Base-by-base conservation (phyloP, 92 coral and sea anemone genomes). In the Palythoa caribaeorum region DNA sequence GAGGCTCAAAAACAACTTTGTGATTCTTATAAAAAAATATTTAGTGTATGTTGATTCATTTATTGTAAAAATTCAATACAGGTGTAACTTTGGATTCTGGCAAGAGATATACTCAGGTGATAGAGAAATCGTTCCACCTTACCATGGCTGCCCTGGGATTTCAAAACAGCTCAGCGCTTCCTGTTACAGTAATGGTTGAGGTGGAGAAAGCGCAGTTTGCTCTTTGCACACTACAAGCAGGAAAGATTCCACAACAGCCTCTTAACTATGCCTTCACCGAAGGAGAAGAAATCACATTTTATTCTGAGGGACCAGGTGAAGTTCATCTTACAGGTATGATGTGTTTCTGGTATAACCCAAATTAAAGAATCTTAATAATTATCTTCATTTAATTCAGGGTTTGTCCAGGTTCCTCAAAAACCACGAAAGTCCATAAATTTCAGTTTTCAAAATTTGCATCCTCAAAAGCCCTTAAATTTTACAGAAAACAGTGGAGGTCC, bases 61-160 rank as follows among this genome's bases (percentile, higher is more conserved):
- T 57, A n/a, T n/a, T 68, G 7, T 70, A 35, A 13, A 20, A 1
- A 12, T 70, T 37, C 36, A 55, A 55, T 83, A 9, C 69, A 97
- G 99, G 99, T 47, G 94, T 97, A 38, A 95, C 99, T n/a, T 86
- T 97, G 63, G 98, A 97, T 90, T 91, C 90, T 89, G 99, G 99
- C 14, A 97, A 95, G 66, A 96, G 98, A 15, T 97, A 97, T 89
- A 97, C 98, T 17, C 99, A 97, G 75, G 96, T 95, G 73, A 97
- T 97, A 35, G 99, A 97, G 90, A 93, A 97, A 80, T 97, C 99
- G 9, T 97, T 97, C 63, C 99, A 97, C 62, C 86, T 97, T 37
- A 95, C 99, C n/a, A 97, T 97, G 99, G 99, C 99, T 39, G 99
- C 99, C 17, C 88, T 97, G 51, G 96, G 94, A 5, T 93, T 94